Conservation (phyloP, 1,140 invertebrate genomes). For the Theocolax elegans region DNA sequence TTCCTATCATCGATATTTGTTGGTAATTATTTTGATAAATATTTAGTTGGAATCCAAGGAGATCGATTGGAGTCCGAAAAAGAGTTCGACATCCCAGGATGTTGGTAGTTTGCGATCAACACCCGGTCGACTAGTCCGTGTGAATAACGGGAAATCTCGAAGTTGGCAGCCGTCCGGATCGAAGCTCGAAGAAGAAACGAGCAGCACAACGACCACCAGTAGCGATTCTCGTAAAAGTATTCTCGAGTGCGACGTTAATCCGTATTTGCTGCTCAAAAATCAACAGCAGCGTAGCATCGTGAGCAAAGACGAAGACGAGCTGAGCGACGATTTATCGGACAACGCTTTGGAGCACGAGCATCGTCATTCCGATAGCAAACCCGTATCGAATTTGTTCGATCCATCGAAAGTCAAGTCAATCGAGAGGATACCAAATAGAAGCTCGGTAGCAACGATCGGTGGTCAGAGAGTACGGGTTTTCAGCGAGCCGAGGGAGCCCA, state of each 20-base stretch:
- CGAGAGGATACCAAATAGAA: slow-evolving; percentile 60
- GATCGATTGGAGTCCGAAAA: slow-evolving; percentile 1
- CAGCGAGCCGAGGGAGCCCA: slow-evolving; percentile 57
- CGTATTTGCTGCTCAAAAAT: slow-evolving; percentile 80
- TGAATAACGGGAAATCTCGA: slow-evolving; percentile 6
- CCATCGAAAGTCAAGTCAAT: slow-evolving; percentile 64
- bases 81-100: not conserved
- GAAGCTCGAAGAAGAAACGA: not conserved
- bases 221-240: slow-evolving; percentile 74
- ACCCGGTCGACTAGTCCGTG: slow-evolving; percentile 13
- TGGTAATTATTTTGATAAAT: too few relatives aligned
- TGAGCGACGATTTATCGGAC: slow-evolving; percentile 68
- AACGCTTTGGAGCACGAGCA: slow-evolving; percentile 60
- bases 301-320: slow-evolving; percentile 57
- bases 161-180: not conserved
- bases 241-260: slow-evolving; percentile 85
- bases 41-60: slow-evolving; percentile 1
- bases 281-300: slow-evolving; percentile 36
- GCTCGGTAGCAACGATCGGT: slow-evolving; percentile 62
- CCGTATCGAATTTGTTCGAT: slow-evolving; percentile 51
- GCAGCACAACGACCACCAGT: not conserved
- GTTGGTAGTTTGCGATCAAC: not conserved
- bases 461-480: slow-evolving; percentile 66
- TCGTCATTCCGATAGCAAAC: slow-evolving; percentile 7
- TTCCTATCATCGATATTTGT: too few relatives aligned